Evolutionary conservation across 2,113 vertebrate genomes (phyloP), one percentile per base, ranked within the genome.

Genomic region (Anser cygnoides): DNA sequence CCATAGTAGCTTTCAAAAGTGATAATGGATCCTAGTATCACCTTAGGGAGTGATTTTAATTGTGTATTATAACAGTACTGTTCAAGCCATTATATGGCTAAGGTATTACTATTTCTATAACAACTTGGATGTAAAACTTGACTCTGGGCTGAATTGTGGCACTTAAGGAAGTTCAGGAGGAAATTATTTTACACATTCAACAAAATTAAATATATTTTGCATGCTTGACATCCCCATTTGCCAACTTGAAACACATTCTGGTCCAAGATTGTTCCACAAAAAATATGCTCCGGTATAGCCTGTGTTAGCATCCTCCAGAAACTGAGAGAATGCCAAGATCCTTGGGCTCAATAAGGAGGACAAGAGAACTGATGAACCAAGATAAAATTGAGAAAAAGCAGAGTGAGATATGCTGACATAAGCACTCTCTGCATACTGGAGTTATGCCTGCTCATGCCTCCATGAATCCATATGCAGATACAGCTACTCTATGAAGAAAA

Each of bases 31-130:
- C 82, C 76, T 52, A 96, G 35, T 59, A 80, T 49, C 77, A 78
- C 66, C 66, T 78, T 55, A 43, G 59, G 62, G 82, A 86, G 63
- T 66, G 62, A 65, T 80, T 95, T 93, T 93, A 93, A 90, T 94
- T 87, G 63, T 89, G 84, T 71, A 68, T 74, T 89, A 1, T 66
- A 87, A 83, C 50, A 87, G 50, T 17, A 12, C 46, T 67, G 33
- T 72, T 94, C 28, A 70, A 87, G 81, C 39, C 41, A 35, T 83
- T 90, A 57, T 17, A 63, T 57, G 33, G 61, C 90, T 84, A 46
- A 83, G 74, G 49, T 87, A 91, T 77, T 82, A 63, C 75, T 93
- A 68, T 82, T 95, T 88, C 89, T 89, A 2, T 84, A 67, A 75
- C 18, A 79, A 80, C 35, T 19, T 65, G 66, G 54, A 71, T 57